Conservation (phyloP, 2,113 vertebrate genomes). For the Lepus americanus region DNA sequence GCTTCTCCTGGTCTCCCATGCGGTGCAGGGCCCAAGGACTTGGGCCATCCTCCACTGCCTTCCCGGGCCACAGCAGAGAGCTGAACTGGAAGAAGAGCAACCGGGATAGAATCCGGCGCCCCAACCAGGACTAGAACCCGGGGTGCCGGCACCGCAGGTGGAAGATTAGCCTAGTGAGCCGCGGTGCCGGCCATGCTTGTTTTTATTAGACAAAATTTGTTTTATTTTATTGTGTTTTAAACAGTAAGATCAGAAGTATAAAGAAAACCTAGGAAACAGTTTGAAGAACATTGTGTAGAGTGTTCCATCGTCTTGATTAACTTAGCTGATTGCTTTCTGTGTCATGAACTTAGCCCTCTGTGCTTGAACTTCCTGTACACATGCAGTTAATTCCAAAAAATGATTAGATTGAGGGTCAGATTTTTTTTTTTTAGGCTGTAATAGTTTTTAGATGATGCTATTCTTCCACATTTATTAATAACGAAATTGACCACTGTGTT, state of each 20-base stretch:
- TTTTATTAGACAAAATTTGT: conserved; percentile 45
- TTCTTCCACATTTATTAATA: conserved; percentile 5
- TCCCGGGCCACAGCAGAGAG: too few relatives aligned
- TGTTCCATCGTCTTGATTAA: conserved; percentile 2
- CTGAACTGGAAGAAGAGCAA: too few relatives aligned
- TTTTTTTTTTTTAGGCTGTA: background rate
- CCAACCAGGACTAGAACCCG: too few relatives aligned
- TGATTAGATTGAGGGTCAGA: background rate
- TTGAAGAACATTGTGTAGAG: background rate
- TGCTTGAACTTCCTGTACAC: conserved; percentile 26
- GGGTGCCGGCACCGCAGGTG: too few relatives aligned
- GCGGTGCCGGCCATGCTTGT: background rate
- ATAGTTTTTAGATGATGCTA: background rate
- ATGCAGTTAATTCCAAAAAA: background rate
- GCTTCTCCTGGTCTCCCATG: too few relatives aligned
- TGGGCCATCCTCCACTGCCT: too few relatives aligned
- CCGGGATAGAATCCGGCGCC: too few relatives aligned
- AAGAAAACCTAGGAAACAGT: background rate
- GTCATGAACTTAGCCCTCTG: background rate
- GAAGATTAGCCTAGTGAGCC: too few relatives aligned
- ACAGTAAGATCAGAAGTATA: background rate
- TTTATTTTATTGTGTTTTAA: conserved; percentile 17
- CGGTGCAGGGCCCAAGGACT: too few relatives aligned
- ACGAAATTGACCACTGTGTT: conserved; percentile 4
- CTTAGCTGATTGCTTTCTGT: conserved; percentile 29